phyloP scores from a whole-genome alignment of 2,113 vertebrate genomes.

The Camelus dromedarius region DNA sequence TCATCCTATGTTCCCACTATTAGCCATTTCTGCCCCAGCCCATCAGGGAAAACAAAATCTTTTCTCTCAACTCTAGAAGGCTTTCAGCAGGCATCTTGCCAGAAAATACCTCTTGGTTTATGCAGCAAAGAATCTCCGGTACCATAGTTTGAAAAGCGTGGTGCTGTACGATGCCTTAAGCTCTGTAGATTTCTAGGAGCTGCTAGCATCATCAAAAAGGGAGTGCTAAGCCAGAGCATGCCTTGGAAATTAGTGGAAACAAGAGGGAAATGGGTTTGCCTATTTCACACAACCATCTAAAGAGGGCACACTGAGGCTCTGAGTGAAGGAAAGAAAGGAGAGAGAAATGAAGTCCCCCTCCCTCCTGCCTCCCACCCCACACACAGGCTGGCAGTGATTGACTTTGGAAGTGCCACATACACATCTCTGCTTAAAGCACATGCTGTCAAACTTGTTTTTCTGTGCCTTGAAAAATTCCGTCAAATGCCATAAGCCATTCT shows the following conservation, averaged over 20 bases:
- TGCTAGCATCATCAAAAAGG: background rate
- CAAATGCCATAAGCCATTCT: conserved; percentile 66
- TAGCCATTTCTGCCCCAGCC: background rate
- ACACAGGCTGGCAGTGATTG: conserved; percentile 55
- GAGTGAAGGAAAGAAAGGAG: background rate
- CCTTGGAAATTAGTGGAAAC: background rate
- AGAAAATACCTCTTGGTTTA: background rate
- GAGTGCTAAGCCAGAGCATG: background rate
- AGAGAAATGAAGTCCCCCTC: background rate
- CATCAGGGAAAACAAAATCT: background rate
- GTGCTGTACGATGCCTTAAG: background rate
- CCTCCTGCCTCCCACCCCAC: background rate
- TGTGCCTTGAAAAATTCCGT: conserved; percentile 64
- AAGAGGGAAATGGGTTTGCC: background rate
- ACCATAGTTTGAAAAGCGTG: background rate
- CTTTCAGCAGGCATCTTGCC: background rate
- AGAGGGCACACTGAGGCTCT: background rate
- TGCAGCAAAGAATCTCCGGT: background rate
- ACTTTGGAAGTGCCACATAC: conserved; percentile 53
- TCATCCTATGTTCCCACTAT: background rate
- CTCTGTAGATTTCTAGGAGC: background rate
- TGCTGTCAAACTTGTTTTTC: conserved; percentile 77
- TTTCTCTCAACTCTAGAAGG: background rate
- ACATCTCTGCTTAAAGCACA: conserved; percentile 59
- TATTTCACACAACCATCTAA: background rate